phyloP scores from a whole-genome alignment of 2,113 vertebrate species.

The Columbina picui region DNA sequence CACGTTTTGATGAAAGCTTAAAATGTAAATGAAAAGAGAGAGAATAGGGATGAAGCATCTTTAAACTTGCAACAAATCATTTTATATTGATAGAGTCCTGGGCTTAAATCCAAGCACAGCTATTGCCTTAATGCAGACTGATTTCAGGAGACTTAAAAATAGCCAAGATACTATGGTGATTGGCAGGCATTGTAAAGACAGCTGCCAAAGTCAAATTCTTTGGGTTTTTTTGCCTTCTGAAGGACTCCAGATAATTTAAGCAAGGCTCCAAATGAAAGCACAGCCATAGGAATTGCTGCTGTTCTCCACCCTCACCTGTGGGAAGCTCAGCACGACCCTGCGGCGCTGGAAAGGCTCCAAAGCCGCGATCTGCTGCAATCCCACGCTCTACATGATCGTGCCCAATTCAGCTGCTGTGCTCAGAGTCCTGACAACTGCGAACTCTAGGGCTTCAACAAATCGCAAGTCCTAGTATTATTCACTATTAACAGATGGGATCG shows the following conservation, averaged over 20 bases:
- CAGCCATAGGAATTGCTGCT: not conserved
- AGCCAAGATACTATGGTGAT: conserved; percentile 66
- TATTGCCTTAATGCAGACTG: conserved; percentile 74
- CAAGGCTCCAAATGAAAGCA: conserved; percentile 32
- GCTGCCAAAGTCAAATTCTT: conserved; percentile 74
- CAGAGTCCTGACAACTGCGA: not conserved
- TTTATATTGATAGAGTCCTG: conserved; percentile 76
- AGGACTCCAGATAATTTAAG: conserved; percentile 63
- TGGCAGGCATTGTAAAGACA: conserved; percentile 61
- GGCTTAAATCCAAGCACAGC: conserved; percentile 72
- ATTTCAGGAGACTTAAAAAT: conserved; percentile 76
- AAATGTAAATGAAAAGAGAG: conserved; percentile 70
- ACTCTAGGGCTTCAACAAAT: not conserved
- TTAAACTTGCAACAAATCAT: conserved; percentile 75
- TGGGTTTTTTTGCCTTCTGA: conserved; percentile 58
- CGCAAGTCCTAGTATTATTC: not conserved
- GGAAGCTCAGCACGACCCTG: not conserved
- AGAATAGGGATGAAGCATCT: conserved; percentile 64
- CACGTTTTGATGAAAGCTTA: conserved; percentile 57
- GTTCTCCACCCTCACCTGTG: not conserved
- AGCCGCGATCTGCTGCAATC: not conserved
- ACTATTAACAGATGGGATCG: not conserved
- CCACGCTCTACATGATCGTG: too few species aligned
- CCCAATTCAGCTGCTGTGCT: not conserved
- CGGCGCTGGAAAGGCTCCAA: not conserved